Evolutionary conservation across 2,888 invertebrate genomes (phyloP), one percentile per base, ranked within the genome.

Genomic region (Ptychoptera albimana): DNA sequence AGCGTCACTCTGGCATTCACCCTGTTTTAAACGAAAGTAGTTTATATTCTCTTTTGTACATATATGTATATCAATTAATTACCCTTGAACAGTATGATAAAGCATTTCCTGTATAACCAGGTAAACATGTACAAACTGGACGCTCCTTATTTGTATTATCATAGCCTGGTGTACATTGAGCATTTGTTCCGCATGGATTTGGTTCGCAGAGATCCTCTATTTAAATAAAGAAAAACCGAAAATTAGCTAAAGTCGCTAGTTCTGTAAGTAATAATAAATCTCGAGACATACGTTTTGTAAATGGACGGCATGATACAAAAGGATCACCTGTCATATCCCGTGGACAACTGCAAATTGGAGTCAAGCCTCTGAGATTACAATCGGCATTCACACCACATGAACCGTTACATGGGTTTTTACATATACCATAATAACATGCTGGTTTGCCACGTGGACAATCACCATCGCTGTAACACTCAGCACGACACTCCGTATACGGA

Each of bases 291-390:
- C 84, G 72, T 55, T 81, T 79, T 61, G 79, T 80, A 57, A 86
- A 87, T 50, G 81, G 83, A 53, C 87, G 74, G 66, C 88, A 88
- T 57, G 73, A 73, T 2, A 77, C 70, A 64, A 87, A 88, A 4
- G 88, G 88, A 70, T 88, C 79, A 2, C 88, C 88, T 16, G 87
- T 87, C 81, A 83, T 86, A 56, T 85, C 82, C 57, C 73, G 77
- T 1, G 88, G 87, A 60, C 88, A 89, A 45, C 83, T 84, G 63
- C 88, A 89, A 12, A 88, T 76, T 0, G 88, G 85, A 6, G 84
- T 86, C 43, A 83, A 70, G 4, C 79, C 84, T 38, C 82, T 72
- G 36, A 87, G 71, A 55, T 78, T 73, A 61, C 88, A 89, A 54
- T 87, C 80, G 3, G 88, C 88, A 50, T 78, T 76, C 12, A 76